Evolutionary conservation across 2,888 invertebrate species (phyloP).

Genomic region (Heliconius aoede): DNA sequence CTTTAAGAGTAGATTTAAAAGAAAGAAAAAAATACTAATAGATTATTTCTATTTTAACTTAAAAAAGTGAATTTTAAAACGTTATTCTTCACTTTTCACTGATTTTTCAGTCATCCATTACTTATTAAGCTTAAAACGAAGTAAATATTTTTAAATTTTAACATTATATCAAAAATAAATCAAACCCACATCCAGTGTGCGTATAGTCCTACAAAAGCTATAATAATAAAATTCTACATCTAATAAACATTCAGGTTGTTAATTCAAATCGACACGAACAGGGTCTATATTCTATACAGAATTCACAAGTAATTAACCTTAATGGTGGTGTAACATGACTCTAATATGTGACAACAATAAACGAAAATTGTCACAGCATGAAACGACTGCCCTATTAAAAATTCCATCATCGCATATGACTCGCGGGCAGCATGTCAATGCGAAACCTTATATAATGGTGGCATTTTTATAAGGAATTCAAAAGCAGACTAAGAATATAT

Average conservation of each 20-base stretch:
- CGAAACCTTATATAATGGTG: conserved; percentile 65
- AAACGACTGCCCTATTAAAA: conserved; percentile 70
- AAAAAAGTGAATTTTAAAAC: no score
- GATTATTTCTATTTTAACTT: no score
- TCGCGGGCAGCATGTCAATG: conserved; percentile 56
- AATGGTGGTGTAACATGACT: conserved; percentile 39
- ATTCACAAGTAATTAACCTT: conserved; percentile 64
- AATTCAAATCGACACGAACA: conserved; percentile 2
- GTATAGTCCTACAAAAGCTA: neutral
- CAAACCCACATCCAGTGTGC: no score
- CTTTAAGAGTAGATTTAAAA: neutral
- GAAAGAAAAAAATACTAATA: no score
- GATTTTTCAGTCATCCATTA: no score
- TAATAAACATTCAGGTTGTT: neutral
- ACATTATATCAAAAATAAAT: no score
- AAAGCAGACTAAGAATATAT: neutral
- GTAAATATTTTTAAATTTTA: no score
- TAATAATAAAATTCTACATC: neutral
- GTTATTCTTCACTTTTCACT: no score
- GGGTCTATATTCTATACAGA: conserved; percentile 48
- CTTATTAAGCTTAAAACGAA: no score
- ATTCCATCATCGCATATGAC: conserved; percentile 74
- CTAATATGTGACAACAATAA: conserved; percentile 59
- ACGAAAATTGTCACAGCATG: conserved; percentile 67
- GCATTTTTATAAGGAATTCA: conserved; percentile 50